Evolutionary conservation across 2,113 vertebrate genomes (phyloP).

Genomic region (Passer montanus): DNA sequence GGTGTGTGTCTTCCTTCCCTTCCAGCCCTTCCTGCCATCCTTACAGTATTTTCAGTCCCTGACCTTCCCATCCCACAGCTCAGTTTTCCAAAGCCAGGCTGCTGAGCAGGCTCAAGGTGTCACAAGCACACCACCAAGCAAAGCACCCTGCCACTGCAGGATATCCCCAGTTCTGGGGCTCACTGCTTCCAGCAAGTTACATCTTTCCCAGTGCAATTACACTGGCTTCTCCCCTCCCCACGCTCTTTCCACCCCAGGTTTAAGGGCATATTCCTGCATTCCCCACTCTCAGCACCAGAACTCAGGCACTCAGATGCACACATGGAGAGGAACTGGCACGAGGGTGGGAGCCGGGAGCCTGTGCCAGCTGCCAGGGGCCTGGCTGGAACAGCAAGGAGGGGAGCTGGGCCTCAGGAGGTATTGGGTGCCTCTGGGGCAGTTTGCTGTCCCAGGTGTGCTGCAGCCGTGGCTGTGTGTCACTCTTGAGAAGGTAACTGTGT

Average conservation of each 20-base stretch:
- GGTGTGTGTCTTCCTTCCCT: not conserved
- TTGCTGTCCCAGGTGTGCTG: not conserved
- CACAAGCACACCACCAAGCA: not conserved
- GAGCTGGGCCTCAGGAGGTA: not conserved
- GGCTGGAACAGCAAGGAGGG: not conserved
- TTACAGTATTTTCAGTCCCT: not conserved
- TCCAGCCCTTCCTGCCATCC: not conserved
- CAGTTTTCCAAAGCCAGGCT: not conserved
- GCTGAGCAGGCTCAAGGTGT: not conserved
- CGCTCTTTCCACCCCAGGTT: rapidly evolving
- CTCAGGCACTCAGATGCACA: rapidly evolving
- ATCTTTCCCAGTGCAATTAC: too few species aligned
- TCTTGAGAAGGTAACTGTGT: not conserved
- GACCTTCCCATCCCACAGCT: rapidly evolving
- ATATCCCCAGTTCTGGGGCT: rapidly evolving
- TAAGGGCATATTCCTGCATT: rapidly evolving
- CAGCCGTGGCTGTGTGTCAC: rapidly evolving
- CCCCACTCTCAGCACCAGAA: rapidly evolving
- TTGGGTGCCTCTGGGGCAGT: not conserved
- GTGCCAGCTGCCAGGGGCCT: not conserved
- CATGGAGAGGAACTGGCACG: rapidly evolving
- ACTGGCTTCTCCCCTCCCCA: rapidly evolving
- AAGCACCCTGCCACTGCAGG: rapidly evolving
- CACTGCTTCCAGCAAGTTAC: rapidly evolving
- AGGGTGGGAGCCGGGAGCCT: not conserved